Conservation (phyloP, 2,113 vertebrate species). For the Zeus faber region DNA sequence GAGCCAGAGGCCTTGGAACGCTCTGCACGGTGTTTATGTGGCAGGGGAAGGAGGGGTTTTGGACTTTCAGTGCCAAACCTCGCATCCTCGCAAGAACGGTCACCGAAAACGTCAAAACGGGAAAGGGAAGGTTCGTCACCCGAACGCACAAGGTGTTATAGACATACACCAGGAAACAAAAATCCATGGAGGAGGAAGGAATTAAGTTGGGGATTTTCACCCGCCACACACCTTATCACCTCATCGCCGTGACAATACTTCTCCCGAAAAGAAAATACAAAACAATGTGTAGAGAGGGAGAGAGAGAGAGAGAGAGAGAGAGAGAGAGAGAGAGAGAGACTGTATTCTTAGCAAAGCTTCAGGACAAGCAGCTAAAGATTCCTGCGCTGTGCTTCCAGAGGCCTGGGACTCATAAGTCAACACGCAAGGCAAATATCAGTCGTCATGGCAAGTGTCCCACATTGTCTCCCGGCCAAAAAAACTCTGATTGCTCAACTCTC, state of each 20-base stretch:
- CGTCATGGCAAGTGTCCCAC: conserved; percentile 68
- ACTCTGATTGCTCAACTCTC: neutral
- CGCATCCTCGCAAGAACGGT: neutral
- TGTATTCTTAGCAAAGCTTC: conserved; percentile 50
- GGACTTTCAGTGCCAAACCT: conserved; percentile 71
- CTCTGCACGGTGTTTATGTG: conserved; percentile 64
- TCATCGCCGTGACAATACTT: too few species aligned
- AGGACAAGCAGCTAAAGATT: conserved; percentile 55
- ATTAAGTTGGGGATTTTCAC: conserved; percentile 10
- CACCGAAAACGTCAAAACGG: too few species aligned
- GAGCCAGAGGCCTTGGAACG: conserved; percentile 72
- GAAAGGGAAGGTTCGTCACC: too few species aligned
- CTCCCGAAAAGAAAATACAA: conserved; percentile 14
- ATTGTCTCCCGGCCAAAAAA: conserved; percentile 33
- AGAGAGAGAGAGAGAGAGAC: conserved; percentile 19
- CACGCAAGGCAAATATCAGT: conserved; percentile 72
- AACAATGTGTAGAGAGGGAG: neutral
- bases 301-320: neutral
- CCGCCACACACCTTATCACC: too few species aligned
- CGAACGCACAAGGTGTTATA: too few species aligned
- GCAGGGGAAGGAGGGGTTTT: conserved; percentile 57
- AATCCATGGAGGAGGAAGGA: neutral
- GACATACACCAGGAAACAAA: too few species aligned
- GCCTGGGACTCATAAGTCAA: conserved; percentile 66
- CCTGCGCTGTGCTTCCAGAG: conserved; percentile 45